Evolutionary conservation across 1,140 invertebrate genomes (phyloP).

Genomic region (Drosophila tropicalis): DNA sequence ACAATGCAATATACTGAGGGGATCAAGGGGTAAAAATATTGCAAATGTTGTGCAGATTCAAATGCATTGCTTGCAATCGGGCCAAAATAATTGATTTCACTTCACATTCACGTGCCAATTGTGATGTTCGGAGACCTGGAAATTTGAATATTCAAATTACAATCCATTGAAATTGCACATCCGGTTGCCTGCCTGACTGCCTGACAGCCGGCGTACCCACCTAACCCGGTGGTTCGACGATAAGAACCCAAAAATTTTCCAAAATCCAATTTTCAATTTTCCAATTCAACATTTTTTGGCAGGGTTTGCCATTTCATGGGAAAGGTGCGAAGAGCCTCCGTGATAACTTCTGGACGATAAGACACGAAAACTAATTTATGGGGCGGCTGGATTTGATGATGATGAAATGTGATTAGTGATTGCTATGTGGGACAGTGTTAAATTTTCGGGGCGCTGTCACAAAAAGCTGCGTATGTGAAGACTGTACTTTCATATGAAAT

Average conservation of each 20-base stretch:
- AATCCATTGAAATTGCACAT: constrained; percentile 53
- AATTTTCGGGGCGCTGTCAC: constrained; percentile 44
- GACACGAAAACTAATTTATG: constrained; percentile 48
- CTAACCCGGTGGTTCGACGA: constrained; percentile 25
- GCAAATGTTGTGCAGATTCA: background rate
- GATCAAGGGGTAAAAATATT: constrained; percentile 11
- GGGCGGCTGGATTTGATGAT: constrained; percentile 32
- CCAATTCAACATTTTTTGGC: too few species aligned
- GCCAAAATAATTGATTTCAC: constrained; percentile 75
- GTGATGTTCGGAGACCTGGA: constrained; percentile 18
- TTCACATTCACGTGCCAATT: constrained; percentile 39
- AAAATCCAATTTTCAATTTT: constrained; percentile 73
- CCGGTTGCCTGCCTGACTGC: constrained; percentile 37
- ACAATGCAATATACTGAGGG: constrained; percentile 44
- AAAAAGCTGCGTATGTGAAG: constrained; percentile 21
- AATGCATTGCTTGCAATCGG: constrained; percentile 46
- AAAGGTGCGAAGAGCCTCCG: constrained; percentile 47
- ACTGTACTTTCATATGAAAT: constrained; percentile 10
- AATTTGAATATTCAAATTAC: constrained; percentile 79
- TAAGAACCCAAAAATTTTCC: background rate
- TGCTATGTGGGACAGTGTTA: constrained; percentile 8
- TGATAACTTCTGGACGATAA: constrained; percentile 34
- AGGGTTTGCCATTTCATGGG: constrained; percentile 13
- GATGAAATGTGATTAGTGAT: constrained; percentile 16
- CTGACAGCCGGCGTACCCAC: constrained; percentile 12